Percentiles rank a stretch among this genome's conserved stretches.
These are phyloP conservation scores for Mustela lutreola DNA, from an alignment of 2,113 vertebrate species.

Conservation along the genomic window DNA sequence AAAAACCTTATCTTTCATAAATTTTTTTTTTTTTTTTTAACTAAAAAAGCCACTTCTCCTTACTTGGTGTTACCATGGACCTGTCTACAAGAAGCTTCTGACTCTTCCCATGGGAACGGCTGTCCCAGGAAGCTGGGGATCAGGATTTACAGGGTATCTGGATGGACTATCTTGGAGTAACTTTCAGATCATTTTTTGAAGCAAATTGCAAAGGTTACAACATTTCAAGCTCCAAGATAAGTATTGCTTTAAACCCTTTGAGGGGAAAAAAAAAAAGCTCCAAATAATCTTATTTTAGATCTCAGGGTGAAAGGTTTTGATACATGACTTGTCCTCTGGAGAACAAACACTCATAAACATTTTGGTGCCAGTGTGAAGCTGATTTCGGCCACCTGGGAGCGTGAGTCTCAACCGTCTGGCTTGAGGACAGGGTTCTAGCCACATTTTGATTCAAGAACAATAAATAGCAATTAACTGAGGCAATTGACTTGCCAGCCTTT, in stretches of 20 bases:
- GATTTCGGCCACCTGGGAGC: background rate
- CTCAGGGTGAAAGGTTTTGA: background rate
- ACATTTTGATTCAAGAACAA: conserved; percentile 44
- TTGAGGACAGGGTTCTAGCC: background rate
- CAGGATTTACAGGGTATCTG: background rate
- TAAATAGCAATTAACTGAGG: conserved; percentile 15
- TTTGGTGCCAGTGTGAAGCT: background rate
- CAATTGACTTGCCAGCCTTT: background rate
- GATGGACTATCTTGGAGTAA: background rate
- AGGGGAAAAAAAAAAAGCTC: background rate
- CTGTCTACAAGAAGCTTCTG: no score
- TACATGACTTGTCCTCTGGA: background rate
- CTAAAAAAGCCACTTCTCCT: background rate
- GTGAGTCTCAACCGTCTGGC: background rate
- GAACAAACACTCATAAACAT: background rate
- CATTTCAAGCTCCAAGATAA: background rate
- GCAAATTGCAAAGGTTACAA: background rate
- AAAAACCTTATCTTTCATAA: background rate
- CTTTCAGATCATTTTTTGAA: background rate
- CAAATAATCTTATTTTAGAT: background rate
- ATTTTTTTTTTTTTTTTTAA: background rate
- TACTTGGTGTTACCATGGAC: background rate
- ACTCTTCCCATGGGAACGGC: rapidly evolving
- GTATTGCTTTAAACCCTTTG: background rate
- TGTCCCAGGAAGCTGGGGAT: background rate